A percentile compares a stretch with the other conserved stretches of the same genome.
Evolutionary conservation across 2,888 invertebrate genomes (phyloP).

Genomic region (Acleris literana): DNA sequence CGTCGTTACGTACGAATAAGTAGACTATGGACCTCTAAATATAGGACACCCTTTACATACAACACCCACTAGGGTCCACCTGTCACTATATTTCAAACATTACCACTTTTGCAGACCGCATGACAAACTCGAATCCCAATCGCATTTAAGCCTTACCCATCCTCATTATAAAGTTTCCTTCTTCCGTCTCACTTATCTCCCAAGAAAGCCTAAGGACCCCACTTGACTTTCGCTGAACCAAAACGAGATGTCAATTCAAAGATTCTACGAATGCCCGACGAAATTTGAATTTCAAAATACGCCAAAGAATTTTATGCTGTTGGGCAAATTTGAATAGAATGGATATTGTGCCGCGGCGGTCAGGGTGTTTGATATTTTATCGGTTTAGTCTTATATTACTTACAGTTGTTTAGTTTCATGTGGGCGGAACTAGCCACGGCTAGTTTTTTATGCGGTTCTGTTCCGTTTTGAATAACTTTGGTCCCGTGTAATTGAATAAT

Average conservation of each 20-base stretch:
- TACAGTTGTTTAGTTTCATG: neutral
- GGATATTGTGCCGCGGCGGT: slow-evolving; percentile 16
- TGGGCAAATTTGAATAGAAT: slow-evolving; percentile 21
- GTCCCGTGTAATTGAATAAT: too few relatives aligned
- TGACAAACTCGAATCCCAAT: neutral
- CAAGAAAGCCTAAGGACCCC: slow-evolving; percentile 22
- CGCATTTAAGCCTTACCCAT: neutral
- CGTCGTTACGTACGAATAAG: too few relatives aligned
- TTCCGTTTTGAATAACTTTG: too few relatives aligned
- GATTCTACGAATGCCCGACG: slow-evolving; percentile 16
- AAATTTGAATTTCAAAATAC: slow-evolving; percentile 31
- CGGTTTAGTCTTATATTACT: slow-evolving; percentile 4
- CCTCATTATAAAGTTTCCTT: slow-evolving; percentile 31
- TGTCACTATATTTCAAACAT: too few relatives aligned
- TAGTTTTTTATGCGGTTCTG: too few relatives aligned
- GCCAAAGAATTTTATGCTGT: slow-evolving; percentile 24
- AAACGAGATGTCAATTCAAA: slow-evolving; percentile 28
- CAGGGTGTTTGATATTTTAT: slow-evolving; percentile 21
- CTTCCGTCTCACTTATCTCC: slow-evolving; percentile 16
- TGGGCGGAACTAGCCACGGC: too few relatives aligned
- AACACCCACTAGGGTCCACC: too few relatives aligned
- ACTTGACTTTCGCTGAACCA: slow-evolving; percentile 29
- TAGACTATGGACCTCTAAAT: too few relatives aligned
- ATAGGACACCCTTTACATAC: too few relatives aligned
- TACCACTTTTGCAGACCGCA: neutral